Evolutionary conservation across 2,888 invertebrate species (phyloP).

Genomic region (Orchesellides sinensis): DNA sequence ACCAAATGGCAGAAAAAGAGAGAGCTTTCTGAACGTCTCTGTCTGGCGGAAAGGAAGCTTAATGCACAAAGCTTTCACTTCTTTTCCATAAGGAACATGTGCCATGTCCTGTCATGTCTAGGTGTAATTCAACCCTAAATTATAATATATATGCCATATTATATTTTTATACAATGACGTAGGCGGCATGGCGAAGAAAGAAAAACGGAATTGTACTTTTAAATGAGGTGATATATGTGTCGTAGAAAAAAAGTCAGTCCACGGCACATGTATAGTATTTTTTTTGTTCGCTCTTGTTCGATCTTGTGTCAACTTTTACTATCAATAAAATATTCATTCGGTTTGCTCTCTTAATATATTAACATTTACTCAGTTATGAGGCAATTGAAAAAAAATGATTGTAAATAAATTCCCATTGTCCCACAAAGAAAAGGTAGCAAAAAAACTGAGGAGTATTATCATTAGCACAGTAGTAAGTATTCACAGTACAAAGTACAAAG

Average conservation of each 20-base stretch:
- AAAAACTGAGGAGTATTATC: conserved; percentile 14
- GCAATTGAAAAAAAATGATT: not conserved
- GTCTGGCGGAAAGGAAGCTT: not conserved
- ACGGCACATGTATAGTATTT: conserved; percentile 2
- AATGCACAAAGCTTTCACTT: no score
- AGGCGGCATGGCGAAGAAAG: not conserved
- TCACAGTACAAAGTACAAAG: conserved; percentile 65
- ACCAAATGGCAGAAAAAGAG: no score
- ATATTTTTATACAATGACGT: not conserved
- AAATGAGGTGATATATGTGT: not conserved
- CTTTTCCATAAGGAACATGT: not conserved
- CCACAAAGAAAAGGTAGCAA: not conserved
- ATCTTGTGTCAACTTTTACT: conserved; percentile 5
- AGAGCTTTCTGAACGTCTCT: no score
- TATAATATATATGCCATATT: no score
- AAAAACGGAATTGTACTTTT: no score
- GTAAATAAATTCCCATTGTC: conserved; percentile 19
- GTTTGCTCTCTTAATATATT: conserved; percentile 2
- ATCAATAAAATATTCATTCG: not conserved
- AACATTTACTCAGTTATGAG: not conserved
- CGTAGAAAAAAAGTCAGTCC: no score
- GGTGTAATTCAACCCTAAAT: not conserved
- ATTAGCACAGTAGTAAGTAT: conserved; percentile 35
- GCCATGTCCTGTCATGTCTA: not conserved
- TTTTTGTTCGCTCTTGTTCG: not conserved